Percentiles rank a stretch among this genome's conserved stretches.
phyloP scores from a whole-genome alignment of 2,888 invertebrate genomes.

The Torymus texanus region DNA sequence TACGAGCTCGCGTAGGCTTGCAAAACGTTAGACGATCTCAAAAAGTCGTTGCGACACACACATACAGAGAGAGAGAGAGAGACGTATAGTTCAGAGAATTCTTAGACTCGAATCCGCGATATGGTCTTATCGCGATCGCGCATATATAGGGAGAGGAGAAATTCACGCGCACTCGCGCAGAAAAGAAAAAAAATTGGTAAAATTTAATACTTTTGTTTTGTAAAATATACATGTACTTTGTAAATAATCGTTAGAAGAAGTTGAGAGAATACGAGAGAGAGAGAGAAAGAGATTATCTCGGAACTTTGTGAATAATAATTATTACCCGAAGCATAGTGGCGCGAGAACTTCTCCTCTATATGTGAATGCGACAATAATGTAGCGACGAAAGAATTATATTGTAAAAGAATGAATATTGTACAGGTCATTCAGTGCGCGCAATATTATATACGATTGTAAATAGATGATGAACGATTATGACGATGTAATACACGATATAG shows the following conservation, averaged over 20 bases:
- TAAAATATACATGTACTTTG: conserved; percentile 1
- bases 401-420: conserved; percentile 36
- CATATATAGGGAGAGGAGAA: conserved; percentile 28
- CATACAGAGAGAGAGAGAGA: conserved; percentile 1
- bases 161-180: conserved; percentile 1
- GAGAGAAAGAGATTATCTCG: neutral
- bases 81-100: conserved; percentile 44
- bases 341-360: conserved; percentile 34
- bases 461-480: conserved; percentile 50
- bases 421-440: conserved; percentile 56
- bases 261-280: too few species aligned
- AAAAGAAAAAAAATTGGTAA: neutral
- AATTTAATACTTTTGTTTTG: too few species aligned
- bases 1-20: conserved; percentile 30
- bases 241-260: conserved; percentile 40
- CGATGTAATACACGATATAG: conserved; percentile 58
- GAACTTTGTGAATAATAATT: neutral
- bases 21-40: conserved; percentile 57
- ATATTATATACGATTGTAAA: conserved; percentile 58
- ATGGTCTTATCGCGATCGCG: conserved; percentile 47
- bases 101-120: conserved; percentile 48
- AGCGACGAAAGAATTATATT: conserved; percentile 7
- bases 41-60: conserved; percentile 50
- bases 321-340: neutral
- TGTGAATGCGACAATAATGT: conserved; percentile 19